Conservation (phyloP, 2,888 invertebrate species). For the Bedellia somnulentella region DNA sequence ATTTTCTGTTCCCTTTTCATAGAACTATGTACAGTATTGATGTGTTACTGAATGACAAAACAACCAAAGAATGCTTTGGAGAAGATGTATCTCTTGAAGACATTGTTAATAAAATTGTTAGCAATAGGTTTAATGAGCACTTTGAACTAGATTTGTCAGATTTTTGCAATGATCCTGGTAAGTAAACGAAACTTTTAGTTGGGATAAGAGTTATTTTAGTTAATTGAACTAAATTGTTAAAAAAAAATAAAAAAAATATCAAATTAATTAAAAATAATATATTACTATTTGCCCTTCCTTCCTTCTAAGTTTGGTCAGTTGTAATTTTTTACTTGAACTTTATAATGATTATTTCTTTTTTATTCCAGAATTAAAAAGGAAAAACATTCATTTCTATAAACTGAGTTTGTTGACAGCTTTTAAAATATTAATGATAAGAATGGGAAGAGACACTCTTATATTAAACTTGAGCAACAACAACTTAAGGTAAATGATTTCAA, state of each 20-base stretch:
- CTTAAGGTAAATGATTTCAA: slow-evolving; percentile 36
- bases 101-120: slow-evolving; percentile 27
- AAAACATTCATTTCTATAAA: slow-evolving; percentile 36
- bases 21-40: slow-evolving; percentile 37
- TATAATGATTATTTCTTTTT: too few relatives aligned
- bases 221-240: too few relatives aligned
- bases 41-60: slow-evolving; percentile 35
- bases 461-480: slow-evolving; percentile 40
- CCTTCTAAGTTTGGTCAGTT: too few relatives aligned
- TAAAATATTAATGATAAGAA: slow-evolving; percentile 41
- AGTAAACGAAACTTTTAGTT: too few relatives aligned
- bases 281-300: too few relatives aligned
- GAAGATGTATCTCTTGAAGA: slow-evolving; percentile 24
- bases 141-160: slow-evolving; percentile 34
- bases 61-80: slow-evolving; percentile 29
- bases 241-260: too few relatives aligned
- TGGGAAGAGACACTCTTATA: slow-evolving; percentile 36
- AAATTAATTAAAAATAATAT: too few relatives aligned
- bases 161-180: slow-evolving; percentile 37
- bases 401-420: slow-evolving; percentile 26
- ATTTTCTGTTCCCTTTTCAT: slow-evolving; percentile 36
- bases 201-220: too few relatives aligned
- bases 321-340: too few relatives aligned
- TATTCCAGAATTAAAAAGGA: slow-evolving; percentile 32
- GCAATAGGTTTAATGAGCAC: slow-evolving; percentile 25